phyloP scores from a whole-genome alignment of 2,888 invertebrate species.

The Creontiades dilutus region DNA sequence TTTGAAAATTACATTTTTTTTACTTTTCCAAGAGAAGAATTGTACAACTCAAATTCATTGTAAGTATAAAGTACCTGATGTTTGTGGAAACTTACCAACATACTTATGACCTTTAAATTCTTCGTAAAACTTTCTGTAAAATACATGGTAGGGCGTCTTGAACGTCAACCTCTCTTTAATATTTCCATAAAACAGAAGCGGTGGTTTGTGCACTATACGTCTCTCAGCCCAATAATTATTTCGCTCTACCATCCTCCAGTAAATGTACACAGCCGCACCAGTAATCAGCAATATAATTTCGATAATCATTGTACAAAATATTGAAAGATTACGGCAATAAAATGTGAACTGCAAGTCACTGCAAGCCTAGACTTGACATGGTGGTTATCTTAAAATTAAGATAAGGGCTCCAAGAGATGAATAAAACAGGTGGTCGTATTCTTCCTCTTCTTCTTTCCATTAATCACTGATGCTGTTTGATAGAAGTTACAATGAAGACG shows the following conservation, averaged over 20 bases:
- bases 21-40: background rate
- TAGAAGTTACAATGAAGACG: too few relatives aligned
- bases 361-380: too few relatives aligned
- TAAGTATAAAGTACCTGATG: background rate
- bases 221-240: constrained; percentile 55
- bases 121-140: constrained; percentile 59
- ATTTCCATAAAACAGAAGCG: constrained; percentile 64
- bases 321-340: background rate
- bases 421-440: too few relatives aligned
- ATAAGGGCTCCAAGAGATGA: too few relatives aligned
- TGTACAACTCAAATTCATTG: background rate
- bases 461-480: too few relatives aligned
- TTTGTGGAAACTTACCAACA: constrained; percentile 55
- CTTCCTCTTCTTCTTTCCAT: too few relatives aligned
- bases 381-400: too few relatives aligned
- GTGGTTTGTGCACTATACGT: constrained; percentile 26
- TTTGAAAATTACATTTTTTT: too few relatives aligned
- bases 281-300: constrained; percentile 45
- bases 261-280: constrained; percentile 19
- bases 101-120: constrained; percentile 57
- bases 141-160: constrained; percentile 54
- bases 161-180: constrained; percentile 60
- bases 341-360: too few relatives aligned
- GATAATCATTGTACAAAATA: constrained; percentile 43
- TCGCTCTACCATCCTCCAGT: constrained; percentile 7